Conservation (phyloP, 2,888 invertebrate genomes). For the Tribolium freemani region DNA sequence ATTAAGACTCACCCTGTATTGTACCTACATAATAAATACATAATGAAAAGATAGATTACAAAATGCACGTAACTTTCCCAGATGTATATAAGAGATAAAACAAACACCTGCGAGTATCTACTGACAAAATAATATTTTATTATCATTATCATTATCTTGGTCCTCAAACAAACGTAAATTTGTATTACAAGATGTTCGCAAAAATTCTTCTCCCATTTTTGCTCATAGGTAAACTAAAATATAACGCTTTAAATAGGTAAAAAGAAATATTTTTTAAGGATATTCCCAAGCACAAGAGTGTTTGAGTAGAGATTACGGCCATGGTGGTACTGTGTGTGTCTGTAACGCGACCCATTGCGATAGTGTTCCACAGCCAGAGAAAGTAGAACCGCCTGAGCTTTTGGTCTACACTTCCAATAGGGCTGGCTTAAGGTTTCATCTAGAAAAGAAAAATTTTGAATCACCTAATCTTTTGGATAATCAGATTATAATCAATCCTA, state of each 20-base stretch:
- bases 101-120: no score
- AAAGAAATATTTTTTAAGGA: background rate
- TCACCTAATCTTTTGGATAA: background rate
- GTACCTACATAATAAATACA: no score
- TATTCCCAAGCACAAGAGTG: background rate
- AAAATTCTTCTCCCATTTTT: background rate
- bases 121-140: no score
- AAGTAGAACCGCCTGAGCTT: slow-evolving; percentile 57
- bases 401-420: slow-evolving; percentile 74
- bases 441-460: slow-evolving; percentile 52
- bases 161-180: no score
- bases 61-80: no score
- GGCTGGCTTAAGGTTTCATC: slow-evolving; percentile 70
- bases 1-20: no score
- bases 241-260: background rate
- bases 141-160: no score
- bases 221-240: background rate
- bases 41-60: background rate
- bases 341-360: slow-evolving; percentile 82
- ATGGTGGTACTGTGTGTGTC: slow-evolving; percentile 73
- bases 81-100: no score
- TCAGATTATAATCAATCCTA: background rate
- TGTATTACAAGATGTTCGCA: no score
- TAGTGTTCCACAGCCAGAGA: slow-evolving; percentile 71
- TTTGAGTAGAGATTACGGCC: slow-evolving; percentile 35